Percentiles rank a stretch among this genome's conserved stretches.
These are phyloP conservation scores for Zootoca vivipara DNA, from an alignment of 2,113 vertebrate genomes.

Conservation along the genomic window DNA sequence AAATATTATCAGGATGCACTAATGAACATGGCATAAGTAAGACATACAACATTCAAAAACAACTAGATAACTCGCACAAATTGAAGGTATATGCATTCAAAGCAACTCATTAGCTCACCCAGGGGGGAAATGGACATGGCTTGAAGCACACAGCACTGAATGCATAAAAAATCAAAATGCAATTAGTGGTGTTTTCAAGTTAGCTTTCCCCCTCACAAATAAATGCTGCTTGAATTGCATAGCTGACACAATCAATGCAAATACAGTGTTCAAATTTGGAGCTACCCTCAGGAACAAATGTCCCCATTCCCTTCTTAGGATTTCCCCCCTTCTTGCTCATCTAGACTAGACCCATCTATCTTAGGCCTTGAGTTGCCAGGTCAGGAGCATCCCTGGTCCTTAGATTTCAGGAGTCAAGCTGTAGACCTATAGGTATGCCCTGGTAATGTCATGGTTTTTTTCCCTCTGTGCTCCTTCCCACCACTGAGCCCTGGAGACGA, in stretches of 20 bases:
- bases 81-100: not conserved
- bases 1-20: not conserved
- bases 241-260: not conserved
- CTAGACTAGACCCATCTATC: too few species aligned
- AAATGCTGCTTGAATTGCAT: not conserved
- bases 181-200: not conserved
- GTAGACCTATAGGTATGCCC: too few species aligned
- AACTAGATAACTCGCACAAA: not conserved
- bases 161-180: not conserved
- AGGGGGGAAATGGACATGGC: not conserved
- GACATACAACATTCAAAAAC: not conserved
- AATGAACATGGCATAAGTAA: constrained; percentile 2
- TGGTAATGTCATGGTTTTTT: too few species aligned
- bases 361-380: not conserved
- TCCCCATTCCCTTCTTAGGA: too few species aligned
- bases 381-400: too few species aligned
- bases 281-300: not conserved
- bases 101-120: not conserved
- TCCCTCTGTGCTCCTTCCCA: too few species aligned
- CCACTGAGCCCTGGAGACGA: too few species aligned
- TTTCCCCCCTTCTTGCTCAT: not conserved
- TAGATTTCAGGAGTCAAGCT: too few species aligned
- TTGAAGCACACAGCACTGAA: not conserved
- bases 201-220: not conserved
- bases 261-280: not conserved